phyloP scores from a whole-genome alignment of 2,797 vertebrate genomes.

The Ficedula albicollis region DNA sequence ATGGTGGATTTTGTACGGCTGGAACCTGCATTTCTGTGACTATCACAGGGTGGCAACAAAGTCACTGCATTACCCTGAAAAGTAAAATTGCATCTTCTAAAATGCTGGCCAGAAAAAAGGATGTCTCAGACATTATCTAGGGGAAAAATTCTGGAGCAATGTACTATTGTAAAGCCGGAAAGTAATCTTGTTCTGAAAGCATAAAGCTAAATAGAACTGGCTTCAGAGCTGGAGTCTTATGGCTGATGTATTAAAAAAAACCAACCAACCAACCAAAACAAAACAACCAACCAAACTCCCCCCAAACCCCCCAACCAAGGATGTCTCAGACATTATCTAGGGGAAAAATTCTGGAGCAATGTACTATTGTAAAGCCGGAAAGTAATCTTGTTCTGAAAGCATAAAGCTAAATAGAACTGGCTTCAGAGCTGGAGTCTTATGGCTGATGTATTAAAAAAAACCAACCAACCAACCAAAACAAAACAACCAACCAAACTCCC shows the following conservation, averaged over 20 bases:
- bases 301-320: background rate
- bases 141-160: background rate
- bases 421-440: background rate
- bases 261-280: background rate
- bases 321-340: background rate
- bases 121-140: background rate
- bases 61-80: background rate
- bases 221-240: background rate
- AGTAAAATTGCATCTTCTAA: background rate
- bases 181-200: background rate
- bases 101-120: background rate
- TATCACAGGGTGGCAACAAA: background rate
- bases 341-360: background rate
- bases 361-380: background rate
- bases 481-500: background rate
- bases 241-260: background rate
- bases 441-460: background rate
- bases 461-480: background rate
- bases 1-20: background rate
- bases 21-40: background rate
- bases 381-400: background rate
- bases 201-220: background rate
- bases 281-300: background rate
- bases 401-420: background rate
- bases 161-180: background rate